Conservation (phyloP, 2,888 invertebrate genomes). For the Gymnosoma rotundatum region DNA sequence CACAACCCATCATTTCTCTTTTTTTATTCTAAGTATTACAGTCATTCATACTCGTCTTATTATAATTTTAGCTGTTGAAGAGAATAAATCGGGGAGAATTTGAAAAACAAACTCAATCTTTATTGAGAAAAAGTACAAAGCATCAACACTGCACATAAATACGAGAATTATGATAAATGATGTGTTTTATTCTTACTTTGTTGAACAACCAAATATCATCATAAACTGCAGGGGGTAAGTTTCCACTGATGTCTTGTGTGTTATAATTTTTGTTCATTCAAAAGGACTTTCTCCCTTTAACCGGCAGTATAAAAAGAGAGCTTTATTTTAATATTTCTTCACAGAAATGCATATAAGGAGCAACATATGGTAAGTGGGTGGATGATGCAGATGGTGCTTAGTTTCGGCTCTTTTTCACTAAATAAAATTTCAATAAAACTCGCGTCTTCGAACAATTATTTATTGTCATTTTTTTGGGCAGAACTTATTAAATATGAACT, state of each 20-base stretch:
- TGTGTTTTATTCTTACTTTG: conserved; percentile 74
- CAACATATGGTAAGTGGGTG: conserved; percentile 80
- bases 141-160: conserved; percentile 79
- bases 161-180: conserved; percentile 80
- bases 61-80: conserved; percentile 11
- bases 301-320: conserved; percentile 58
- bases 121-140: conserved; percentile 81
- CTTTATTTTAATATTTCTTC: conserved; percentile 54
- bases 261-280: conserved; percentile 70
- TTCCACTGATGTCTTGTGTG: conserved; percentile 71
- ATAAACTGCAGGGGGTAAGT: conserved; percentile 81
- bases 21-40: conserved; percentile 28
- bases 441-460: conserved; percentile 55
- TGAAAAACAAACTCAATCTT: conserved; percentile 71
- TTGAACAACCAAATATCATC: conserved; percentile 73
- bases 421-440: conserved; percentile 56
- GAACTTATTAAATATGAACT: conserved; percentile 23
- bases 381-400: conserved; percentile 77
- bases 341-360: conserved; percentile 65
- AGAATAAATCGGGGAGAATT: conserved; percentile 43
- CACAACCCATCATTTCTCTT: conserved; percentile 28
- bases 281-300: conserved; percentile 49
- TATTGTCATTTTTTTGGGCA: conserved; percentile 55
- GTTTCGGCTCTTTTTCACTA: conserved; percentile 38
- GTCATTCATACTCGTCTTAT: conserved; percentile 46